Evolutionary conservation across 2,888 invertebrate species (phyloP).

Genomic region (Parnassius smintheus): DNA sequence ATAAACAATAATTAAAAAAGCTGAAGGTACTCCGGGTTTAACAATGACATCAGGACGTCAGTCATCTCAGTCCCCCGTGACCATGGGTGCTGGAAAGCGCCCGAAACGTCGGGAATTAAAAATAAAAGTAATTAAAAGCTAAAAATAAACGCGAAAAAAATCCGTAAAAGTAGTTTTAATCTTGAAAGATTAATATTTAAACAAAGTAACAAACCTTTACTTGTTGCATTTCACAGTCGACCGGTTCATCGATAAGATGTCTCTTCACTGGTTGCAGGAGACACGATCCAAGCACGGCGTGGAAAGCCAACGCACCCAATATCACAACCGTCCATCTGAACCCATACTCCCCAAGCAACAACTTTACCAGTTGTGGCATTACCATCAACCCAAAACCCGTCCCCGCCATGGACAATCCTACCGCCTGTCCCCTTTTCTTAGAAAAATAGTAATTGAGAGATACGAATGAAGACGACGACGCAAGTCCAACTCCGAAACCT

Average conservation of each 20-base stretch:
- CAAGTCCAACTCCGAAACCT: conserved; percentile 89
- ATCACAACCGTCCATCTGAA: conserved; percentile 86
- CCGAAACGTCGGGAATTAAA: too few relatives aligned
- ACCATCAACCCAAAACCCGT: conserved; percentile 90
- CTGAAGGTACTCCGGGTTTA: too few relatives aligned
- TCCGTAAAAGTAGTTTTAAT: too few relatives aligned
- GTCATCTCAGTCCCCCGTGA: too few relatives aligned
- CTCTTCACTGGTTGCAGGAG: conserved; percentile 86
- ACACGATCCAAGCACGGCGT: conserved; percentile 84
- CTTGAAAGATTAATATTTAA: too few relatives aligned
- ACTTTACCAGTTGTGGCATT: conserved; percentile 87
- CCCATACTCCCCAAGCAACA: conserved; percentile 82
- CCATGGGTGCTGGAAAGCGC: too few relatives aligned
- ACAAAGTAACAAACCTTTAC: conserved; percentile 54
- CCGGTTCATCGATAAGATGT: conserved; percentile 83
- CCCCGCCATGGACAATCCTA: conserved; percentile 89
- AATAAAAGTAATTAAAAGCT: too few relatives aligned
- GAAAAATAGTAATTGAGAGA: conserved; percentile 89
- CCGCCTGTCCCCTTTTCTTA: conserved; percentile 89
- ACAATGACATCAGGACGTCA: too few relatives aligned
- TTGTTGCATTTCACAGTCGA: conserved; percentile 76
- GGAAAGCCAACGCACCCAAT: conserved; percentile 84
- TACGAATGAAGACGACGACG: conserved; percentile 89
- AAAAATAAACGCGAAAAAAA: too few relatives aligned
- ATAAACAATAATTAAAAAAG: too few relatives aligned